phyloP scores from a whole-genome alignment of 2,113 vertebrate genomes.

The Chloropsis hardwickii region DNA sequence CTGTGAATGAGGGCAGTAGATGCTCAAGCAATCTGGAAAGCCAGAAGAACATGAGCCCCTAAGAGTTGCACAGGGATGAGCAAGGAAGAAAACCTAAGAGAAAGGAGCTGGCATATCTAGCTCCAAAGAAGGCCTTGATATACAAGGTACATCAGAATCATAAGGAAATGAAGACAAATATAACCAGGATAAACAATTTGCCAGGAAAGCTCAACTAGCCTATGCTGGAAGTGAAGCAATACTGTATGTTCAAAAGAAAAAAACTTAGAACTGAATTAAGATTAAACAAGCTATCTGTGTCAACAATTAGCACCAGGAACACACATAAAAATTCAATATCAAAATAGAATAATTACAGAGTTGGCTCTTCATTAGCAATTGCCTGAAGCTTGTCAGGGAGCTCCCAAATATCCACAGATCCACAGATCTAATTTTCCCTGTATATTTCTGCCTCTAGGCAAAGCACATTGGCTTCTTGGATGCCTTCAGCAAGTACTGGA shows the following conservation, averaged over 20 bases:
- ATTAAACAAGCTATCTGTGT: background rate
- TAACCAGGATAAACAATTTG: background rate
- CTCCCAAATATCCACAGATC: background rate
- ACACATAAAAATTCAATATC: background rate
- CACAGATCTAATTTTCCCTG: background rate
- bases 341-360: background rate
- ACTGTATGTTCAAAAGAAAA: background rate
- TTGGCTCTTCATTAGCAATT: background rate
- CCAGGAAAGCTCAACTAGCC: background rate
- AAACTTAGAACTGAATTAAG: background rate
- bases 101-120: background rate
- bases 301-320: background rate
- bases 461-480: background rate
- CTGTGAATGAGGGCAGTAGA: rapidly evolving
- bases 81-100: background rate
- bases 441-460: background rate
- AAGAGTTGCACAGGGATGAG: background rate
- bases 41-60: background rate
- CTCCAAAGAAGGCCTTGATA: background rate
- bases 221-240: background rate
- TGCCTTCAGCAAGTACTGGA: background rate
- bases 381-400: background rate
- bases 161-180: background rate
- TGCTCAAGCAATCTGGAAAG: background rate
- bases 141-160: background rate